A percentile compares a stretch with the other conserved stretches of the same genome.
phyloP scores from a whole-genome alignment of 2,797 vertebrate genomes.

The Myripristis jacobus region DNA sequence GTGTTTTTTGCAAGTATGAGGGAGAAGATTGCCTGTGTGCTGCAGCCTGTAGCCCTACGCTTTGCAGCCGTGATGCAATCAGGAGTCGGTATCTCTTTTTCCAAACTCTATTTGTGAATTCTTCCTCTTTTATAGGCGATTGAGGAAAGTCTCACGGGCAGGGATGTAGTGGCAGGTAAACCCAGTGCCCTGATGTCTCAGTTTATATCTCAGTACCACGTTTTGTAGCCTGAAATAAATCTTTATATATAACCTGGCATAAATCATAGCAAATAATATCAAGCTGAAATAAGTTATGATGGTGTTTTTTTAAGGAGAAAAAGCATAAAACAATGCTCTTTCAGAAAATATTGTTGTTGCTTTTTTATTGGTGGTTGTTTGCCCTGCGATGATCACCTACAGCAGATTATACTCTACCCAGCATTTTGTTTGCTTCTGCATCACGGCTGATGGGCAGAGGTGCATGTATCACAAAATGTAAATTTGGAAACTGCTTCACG shows the following conservation, averaged over 20 bases:
- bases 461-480: slow-evolving; percentile 35
- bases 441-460: neutral
- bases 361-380: slow-evolving; percentile 23
- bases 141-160: slow-evolving; percentile 5
- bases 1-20: slow-evolving; percentile 8
- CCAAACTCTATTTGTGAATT: slow-evolving; percentile 21
- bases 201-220: slow-evolving; percentile 6
- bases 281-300: too few species aligned
- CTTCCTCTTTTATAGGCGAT: neutral
- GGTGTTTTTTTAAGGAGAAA: too few species aligned
- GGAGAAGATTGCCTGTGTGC: neutral
- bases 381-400: slow-evolving; percentile 24
- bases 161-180: neutral
- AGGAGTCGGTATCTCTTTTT: neutral
- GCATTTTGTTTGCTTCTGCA: slow-evolving; percentile 11
- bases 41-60: neutral
- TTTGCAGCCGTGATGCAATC: slow-evolving; percentile 15
- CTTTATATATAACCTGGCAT: neutral
- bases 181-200: neutral
- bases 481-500: slow-evolving; percentile 42
- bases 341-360: neutral
- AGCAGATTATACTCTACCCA: slow-evolving; percentile 8
- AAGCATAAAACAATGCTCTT: slow-evolving; percentile 4
- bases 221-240: neutral
- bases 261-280: neutral